phyloP scores from a whole-genome alignment of 2,113 vertebrate genomes.

The Oncorhynchus tshawytscha region DNA sequence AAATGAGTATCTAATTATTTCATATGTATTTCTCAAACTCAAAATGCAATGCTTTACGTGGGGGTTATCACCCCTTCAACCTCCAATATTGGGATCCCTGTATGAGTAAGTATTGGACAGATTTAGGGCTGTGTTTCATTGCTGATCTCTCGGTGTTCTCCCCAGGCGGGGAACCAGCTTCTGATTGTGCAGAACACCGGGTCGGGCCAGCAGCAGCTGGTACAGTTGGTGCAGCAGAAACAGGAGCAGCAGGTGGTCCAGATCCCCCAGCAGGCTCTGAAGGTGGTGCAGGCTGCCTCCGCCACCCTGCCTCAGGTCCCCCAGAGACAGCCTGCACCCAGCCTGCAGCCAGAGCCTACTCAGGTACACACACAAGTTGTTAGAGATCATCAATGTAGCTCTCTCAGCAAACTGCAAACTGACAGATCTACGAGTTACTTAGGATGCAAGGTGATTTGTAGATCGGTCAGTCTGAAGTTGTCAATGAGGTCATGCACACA shows the following conservation, averaged over 20 bases:
- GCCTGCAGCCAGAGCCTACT: constrained; percentile 86
- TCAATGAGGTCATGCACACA: not conserved
- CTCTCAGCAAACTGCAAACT: no score
- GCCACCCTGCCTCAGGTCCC: constrained; percentile 92
- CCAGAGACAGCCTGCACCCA: constrained; percentile 82
- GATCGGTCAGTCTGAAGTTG: not conserved
- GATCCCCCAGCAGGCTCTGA: constrained; percentile 93
- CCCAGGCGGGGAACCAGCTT: constrained; percentile 90
- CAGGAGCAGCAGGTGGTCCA: constrained; percentile 82
- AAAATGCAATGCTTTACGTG: no score
- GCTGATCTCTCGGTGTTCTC: not conserved
- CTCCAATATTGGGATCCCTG: not conserved
- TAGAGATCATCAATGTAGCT: no score
- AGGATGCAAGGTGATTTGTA: no score
- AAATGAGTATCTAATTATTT: no score
- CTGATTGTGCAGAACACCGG: constrained; percentile 92
- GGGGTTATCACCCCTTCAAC: no score
- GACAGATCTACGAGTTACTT: no score
- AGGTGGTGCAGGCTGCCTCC: constrained; percentile 95
- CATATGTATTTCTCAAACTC: no score
- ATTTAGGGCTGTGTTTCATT: not conserved
- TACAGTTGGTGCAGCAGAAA: constrained; percentile 88
- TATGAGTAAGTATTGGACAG: not conserved
- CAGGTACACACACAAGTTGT: constrained; percentile 75
- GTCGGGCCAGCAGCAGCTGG: constrained; percentile 90